A percentile compares a stretch with the other conserved stretches of the same genome.
Evolutionary conservation across 2,113 vertebrate genomes (phyloP).

Genomic region (Tympanuchus pallidicinctus): DNA sequence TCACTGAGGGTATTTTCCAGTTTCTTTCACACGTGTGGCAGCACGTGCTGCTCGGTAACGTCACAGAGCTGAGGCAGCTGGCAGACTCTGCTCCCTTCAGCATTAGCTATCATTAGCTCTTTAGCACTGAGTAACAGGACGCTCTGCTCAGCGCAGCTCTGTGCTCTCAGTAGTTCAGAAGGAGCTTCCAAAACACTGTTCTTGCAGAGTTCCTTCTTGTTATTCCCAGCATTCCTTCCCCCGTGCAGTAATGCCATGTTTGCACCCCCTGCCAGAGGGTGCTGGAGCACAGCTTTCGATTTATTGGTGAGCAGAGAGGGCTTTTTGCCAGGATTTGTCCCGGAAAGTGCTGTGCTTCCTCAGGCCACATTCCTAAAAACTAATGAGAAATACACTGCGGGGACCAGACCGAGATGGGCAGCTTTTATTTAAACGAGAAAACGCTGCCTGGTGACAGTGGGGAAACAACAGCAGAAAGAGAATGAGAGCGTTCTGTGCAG

Average conservation of each 20-base stretch:
- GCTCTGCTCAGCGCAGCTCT: rapidly evolving
- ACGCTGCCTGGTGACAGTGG: background rate
- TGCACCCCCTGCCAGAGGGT: conserved; percentile 10
- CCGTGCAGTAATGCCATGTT: background rate
- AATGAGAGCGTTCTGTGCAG: background rate
- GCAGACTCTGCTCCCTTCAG: background rate
- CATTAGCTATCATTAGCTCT: background rate
- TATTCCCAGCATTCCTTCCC: background rate
- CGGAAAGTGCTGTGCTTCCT: background rate
- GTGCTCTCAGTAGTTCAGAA: background rate
- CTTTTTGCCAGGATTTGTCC: background rate
- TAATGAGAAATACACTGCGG: background rate
- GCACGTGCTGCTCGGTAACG: background rate
- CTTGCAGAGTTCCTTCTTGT: background rate
- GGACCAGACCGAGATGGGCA: conserved; percentile 27
- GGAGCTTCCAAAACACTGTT: background rate
- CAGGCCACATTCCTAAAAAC: conserved; percentile 27
- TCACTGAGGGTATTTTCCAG: background rate
- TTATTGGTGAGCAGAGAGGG: background rate
- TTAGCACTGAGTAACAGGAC: background rate
- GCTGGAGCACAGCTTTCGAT: background rate
- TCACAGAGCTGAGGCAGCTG: background rate
- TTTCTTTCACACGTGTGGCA: background rate
- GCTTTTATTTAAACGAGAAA: background rate
- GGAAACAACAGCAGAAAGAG: background rate